Evolutionary conservation across 2,113 vertebrate species (phyloP), one percentile per base, ranked within the genome.

Genomic region (Hassar affinis): DNA sequence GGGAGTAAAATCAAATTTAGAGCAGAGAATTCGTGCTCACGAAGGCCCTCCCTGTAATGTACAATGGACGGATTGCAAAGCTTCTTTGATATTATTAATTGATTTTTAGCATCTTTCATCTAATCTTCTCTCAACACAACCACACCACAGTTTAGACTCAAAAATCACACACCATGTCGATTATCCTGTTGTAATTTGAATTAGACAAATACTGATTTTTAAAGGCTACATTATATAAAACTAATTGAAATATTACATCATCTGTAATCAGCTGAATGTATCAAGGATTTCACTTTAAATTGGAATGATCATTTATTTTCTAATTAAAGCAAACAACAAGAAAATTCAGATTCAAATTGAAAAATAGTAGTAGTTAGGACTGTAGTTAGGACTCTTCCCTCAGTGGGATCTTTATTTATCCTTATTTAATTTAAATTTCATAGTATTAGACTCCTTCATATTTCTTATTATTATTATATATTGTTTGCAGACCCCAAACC

Each of bases 21-120:
- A 57, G 3, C 10, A 64, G 17, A 56, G 33, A 30, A 56, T 3
- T n/a, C 3, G 64, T 42, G 22, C 7, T 3, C 68, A 57, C 20
- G 10, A 47, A 33, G 35, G 52, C 54, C 69, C 30, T 49, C 2
- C 61, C 42, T n/a, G 47, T 56, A 82, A 52, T 12, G 8, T 14
- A 74, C 81, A 11, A 14, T 35, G 15, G 57, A 64, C 22, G 49
- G 56, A 76, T 75, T 62, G 33, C 56, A 64, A 76, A 49, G 71
- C 42, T 64, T 76, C 81, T 76, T 38, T 75, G 51, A 35, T 51
- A 33, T 66, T 52, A 74, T 74, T 35, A 62, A 82, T 82, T 59
- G 20, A 33, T 82, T 49, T 33, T 49, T 33, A 33, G 27, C 45
- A 57, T 51, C n/a, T 22, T 74, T 75, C 54, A 62, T 76, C 35